Conservation (phyloP, 2,113 vertebrate genomes). For the Bos indicus region DNA sequence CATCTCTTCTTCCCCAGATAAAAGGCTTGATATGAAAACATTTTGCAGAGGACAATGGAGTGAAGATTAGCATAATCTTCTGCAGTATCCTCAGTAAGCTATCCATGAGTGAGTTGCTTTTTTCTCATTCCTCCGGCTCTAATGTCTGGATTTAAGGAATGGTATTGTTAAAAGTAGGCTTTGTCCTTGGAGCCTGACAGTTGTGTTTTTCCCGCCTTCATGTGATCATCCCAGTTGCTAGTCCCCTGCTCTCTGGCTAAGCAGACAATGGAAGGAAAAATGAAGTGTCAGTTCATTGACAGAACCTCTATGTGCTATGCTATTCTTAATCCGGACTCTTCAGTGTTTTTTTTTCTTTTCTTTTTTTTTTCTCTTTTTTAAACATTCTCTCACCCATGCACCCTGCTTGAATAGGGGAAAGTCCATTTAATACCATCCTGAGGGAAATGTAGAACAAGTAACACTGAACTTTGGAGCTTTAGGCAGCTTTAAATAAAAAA, state of each 20-base stretch:
- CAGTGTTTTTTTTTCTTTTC: neutral
- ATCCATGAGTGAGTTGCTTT: constrained; percentile 91
- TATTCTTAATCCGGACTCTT: constrained; percentile 88
- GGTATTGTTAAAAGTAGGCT: constrained; percentile 91
- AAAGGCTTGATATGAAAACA: constrained; percentile 99
- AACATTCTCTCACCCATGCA: constrained; percentile 51
- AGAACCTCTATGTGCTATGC: constrained; percentile 86
- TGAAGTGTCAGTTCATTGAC: constrained; percentile 90
- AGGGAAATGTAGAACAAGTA: constrained; percentile 61
- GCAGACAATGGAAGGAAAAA: constrained; percentile 91
- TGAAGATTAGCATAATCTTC: constrained; percentile 99
- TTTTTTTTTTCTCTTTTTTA: neutral
- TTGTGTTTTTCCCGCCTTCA: constrained; percentile 97
- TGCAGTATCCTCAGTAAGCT: constrained; percentile 98
- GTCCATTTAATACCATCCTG: constrained; percentile 58
- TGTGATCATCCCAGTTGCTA: constrained; percentile 95
- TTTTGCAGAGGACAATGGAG: constrained; percentile 97
- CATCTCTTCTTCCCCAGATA: constrained; percentile 99
- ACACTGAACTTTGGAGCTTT: constrained; percentile 10
- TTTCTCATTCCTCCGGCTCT: constrained; percentile 87
- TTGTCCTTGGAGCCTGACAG: constrained; percentile 91
- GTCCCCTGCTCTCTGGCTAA: constrained; percentile 86
- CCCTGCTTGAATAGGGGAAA: constrained; percentile 63
- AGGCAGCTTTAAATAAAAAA: constrained; percentile 11
- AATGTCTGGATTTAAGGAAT: constrained; percentile 91